Percentiles rank a stretch among this genome's conserved stretches.
Conservation (phyloP, 2,113 vertebrate species). For the Epinephelus cyanopodus region DNA sequence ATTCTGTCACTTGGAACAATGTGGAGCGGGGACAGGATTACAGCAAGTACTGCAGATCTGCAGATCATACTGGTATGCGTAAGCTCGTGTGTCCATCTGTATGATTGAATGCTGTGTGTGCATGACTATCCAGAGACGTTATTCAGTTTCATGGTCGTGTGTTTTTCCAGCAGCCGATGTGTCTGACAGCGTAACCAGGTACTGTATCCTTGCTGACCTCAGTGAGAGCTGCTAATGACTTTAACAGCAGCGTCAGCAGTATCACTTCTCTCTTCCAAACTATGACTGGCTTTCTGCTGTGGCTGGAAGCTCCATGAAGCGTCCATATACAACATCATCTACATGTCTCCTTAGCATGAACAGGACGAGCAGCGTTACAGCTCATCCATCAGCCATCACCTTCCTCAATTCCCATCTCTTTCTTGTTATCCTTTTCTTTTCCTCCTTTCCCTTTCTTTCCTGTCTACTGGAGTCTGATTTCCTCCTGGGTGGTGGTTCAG, state of each 20-base stretch:
- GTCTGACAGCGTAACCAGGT: slow-evolving; percentile 72
- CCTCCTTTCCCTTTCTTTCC: background rate
- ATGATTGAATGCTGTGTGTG: slow-evolving; percentile 58
- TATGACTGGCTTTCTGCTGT: slow-evolving; percentile 7
- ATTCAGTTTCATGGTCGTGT: slow-evolving; percentile 62
- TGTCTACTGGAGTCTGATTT: slow-evolving; percentile 28
- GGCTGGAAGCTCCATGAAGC: slow-evolving; percentile 9
- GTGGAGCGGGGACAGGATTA: slow-evolving; percentile 32
- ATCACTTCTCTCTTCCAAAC: slow-evolving; percentile 28
- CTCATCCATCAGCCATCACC: slow-evolving; percentile 57
- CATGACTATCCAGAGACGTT: slow-evolving; percentile 56
- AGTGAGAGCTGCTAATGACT: slow-evolving; percentile 59
- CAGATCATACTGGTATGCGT: slow-evolving; percentile 22
- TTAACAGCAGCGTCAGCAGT: slow-evolving; percentile 57
- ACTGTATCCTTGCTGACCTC: slow-evolving; percentile 70
- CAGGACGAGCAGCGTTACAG: slow-evolving; percentile 11
- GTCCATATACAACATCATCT: slow-evolving; percentile 15
- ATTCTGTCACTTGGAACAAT: slow-evolving; percentile 59
- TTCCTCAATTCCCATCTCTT: slow-evolving; percentile 10
- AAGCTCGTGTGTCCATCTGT: slow-evolving; percentile 24
- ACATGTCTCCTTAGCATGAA: background rate
- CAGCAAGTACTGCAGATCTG: slow-evolving; percentile 22
- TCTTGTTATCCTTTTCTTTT: background rate
- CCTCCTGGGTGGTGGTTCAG: slow-evolving; percentile 37
- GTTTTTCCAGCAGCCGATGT: slow-evolving; percentile 65